Base-by-base conservation (phyloP, 2,888 invertebrate genomes). In the Phytoseiulus persimilis region DNA sequence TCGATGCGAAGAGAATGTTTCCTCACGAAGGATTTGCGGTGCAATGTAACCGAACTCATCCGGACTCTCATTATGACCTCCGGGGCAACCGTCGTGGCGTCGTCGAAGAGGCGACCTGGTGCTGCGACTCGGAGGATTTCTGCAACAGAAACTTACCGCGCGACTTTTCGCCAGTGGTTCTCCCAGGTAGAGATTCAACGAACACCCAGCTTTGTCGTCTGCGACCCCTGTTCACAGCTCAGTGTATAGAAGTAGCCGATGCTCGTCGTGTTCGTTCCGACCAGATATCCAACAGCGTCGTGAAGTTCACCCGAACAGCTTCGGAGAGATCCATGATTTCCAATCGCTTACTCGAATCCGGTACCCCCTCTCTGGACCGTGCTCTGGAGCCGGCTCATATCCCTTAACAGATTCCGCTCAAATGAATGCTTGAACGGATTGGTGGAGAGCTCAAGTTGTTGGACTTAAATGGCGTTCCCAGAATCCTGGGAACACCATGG, bases 1-100 rank as follows among this genome's bases (percentile, higher is more conserved):
- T 96, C 94, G 94, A 95, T 93, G 94, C 94, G 94, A 94, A 94
- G 93, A 94, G 95, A 93, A 94, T 95, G 94, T 94, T 95, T 93
- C 96, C 96, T 93, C 94, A 94, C 93, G 95, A 95, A 87, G 87
- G 45, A 32, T 87, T 32, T 39, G 45, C 45, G 6, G 45, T 33
- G 28, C 87, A 87, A 31, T 87, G 87, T 32, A 87, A 87, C 45
- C 32, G 32, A n/a, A 87, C 87, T 28, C 32, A 45, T 87, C 32
- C 87, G 87, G 87, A 33, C 87, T 32, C 32, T 45, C 33, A 87
- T 2, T 32, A 39, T 33, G 87, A 87, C 45, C 0, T 89, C n/a
- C 89, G 31, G 33, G 83, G 89, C n/a, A n/a, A 89, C 83, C 89
- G 28, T 14, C 39, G 87, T n/a, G n/a, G 31, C 28, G 32, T 87